Percentiles rank a stretch among this genome's conserved stretches.
These are phyloP conservation scores for Xenopus borealis DNA, from an alignment of 2,113 vertebrate species.

Conservation along the genomic window DNA sequence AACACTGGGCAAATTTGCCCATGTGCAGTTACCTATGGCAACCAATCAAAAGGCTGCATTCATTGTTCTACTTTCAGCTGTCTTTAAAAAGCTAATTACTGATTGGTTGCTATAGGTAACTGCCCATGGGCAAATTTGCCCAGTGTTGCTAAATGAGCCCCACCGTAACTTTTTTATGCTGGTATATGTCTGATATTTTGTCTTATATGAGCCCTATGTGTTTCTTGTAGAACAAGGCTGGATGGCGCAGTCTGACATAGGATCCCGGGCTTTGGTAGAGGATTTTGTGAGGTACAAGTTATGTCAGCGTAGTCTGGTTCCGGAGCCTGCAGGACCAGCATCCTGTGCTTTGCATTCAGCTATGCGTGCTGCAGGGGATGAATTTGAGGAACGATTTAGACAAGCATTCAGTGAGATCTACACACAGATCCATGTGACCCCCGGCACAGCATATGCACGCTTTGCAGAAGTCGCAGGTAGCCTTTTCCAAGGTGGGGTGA, in stretches of 20 bases:
- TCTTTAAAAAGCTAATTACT: too few relatives aligned
- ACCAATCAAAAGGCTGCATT: too few relatives aligned
- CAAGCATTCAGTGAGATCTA: conserved; percentile 61
- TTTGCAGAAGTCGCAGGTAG: conserved; percentile 63
- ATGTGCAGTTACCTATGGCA: too few relatives aligned
- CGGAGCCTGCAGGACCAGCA: conserved; percentile 55
- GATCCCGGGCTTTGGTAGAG: conserved; percentile 62
- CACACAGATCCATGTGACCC: conserved; percentile 61
- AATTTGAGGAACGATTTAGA: conserved; percentile 62
- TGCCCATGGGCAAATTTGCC: too few relatives aligned
- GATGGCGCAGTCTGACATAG: conserved; percentile 55
- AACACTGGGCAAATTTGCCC: too few relatives aligned
- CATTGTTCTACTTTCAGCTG: too few relatives aligned
- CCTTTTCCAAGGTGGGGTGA: conserved; percentile 62
- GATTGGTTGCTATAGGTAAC: too few relatives aligned
- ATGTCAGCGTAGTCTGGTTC: conserved; percentile 60
- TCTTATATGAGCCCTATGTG: neutral
- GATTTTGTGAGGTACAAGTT: conserved; percentile 65
- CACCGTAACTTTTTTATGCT: too few relatives aligned
- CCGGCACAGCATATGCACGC: conserved; percentile 58
- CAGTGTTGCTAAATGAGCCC: too few relatives aligned
- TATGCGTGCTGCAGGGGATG: conserved; percentile 62
- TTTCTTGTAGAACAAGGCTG: conserved; percentile 27
- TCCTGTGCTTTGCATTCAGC: conserved; percentile 57
- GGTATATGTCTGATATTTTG: too few relatives aligned